phyloP scores from a whole-genome alignment of 2,113 vertebrate species.

The Antechinus flavipes region DNA sequence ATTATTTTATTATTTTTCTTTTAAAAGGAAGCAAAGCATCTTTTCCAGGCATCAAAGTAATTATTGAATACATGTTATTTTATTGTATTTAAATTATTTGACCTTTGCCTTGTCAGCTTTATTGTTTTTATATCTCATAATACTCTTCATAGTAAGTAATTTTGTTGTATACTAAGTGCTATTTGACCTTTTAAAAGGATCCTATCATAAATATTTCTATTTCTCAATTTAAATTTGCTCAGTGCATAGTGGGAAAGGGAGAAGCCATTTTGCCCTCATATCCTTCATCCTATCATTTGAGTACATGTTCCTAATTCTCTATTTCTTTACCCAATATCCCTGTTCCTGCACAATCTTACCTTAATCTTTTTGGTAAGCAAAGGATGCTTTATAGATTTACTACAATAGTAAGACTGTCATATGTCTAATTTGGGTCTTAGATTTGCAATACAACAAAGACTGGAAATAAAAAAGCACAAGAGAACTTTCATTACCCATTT shows the following conservation, averaged over 20 bases:
- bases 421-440: background rate
- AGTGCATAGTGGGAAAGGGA: constrained; percentile 2
- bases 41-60: constrained; percentile 26
- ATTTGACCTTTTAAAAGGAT: constrained; percentile 68
- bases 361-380: background rate
- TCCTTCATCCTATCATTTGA: background rate
- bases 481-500: background rate
- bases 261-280: constrained; percentile 51
- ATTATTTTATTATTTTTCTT: constrained; percentile 53
- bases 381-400: background rate
- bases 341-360: background rate
- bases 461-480: background rate
- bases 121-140: constrained; percentile 51
- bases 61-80: constrained; percentile 47
- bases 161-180: constrained; percentile 57
- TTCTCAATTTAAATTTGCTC: constrained; percentile 58
- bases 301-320: background rate
- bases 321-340: background rate
- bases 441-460: background rate
- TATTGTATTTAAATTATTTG: constrained; percentile 62
- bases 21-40: constrained; percentile 49
- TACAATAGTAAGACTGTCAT: background rate
- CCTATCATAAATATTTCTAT: constrained; percentile 64
- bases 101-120: constrained; percentile 66
- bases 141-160: constrained; percentile 63